A percentile compares a stretch with the other conserved stretches of the same genome.
Conservation (phyloP, 2,797 vertebrate species). For the Melanotaenia boesemani region DNA sequence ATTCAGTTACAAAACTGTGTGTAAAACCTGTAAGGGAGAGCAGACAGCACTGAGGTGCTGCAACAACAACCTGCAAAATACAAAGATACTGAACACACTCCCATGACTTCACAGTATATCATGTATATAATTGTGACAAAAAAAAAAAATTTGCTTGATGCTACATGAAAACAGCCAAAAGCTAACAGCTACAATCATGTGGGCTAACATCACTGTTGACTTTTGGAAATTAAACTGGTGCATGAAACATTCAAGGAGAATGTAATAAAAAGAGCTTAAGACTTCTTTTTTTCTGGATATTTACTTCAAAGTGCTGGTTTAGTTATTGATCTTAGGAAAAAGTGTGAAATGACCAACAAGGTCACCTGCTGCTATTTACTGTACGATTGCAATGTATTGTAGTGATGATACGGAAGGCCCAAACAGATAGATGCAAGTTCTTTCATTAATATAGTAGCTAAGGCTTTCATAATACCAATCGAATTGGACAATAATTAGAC, state of each 20-base stretch:
- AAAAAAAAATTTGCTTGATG: background rate
- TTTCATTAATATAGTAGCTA: background rate
- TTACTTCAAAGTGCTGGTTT: conserved; percentile 19
- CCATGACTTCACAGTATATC: background rate
- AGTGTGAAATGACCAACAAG: background rate
- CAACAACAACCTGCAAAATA: background rate
- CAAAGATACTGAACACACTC: background rate
- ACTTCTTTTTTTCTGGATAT: conserved; percentile 35
- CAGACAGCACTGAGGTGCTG: background rate
- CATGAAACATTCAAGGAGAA: conserved; percentile 44
- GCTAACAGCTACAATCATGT: conserved; percentile 17
- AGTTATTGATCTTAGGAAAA: conserved; percentile 4
- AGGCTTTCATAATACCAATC: background rate
- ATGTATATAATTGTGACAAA: background rate
- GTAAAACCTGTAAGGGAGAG: background rate
- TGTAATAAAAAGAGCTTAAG: conserved; percentile 31
- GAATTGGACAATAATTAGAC: background rate
- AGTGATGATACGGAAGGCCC: conserved; percentile 7
- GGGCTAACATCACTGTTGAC: conserved; percentile 3
- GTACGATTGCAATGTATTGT: background rate
- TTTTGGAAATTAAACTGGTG: conserved; percentile 17
- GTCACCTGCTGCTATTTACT: background rate
- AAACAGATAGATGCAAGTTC: background rate
- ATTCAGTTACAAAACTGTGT: background rate
- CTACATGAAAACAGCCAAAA: background rate